Base-by-base conservation (phyloP, 2,888 invertebrate species). In the Limenitis arthemis region DNA sequence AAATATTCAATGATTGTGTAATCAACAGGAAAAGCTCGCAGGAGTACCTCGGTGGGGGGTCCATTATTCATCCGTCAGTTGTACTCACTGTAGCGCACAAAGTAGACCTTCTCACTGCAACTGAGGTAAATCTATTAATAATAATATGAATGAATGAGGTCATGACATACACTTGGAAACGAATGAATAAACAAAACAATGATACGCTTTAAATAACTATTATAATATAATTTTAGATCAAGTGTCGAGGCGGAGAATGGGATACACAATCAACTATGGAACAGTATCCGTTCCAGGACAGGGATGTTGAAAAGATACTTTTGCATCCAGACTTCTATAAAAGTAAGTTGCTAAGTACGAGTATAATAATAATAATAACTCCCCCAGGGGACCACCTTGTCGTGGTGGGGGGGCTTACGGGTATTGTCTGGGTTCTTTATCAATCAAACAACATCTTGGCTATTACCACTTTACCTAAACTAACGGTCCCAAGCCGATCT, bases 31-130 rank as follows among this genome's bases (percentile, higher is more conserved):
- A 47, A 44, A 46, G 42, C 0, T 41, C 34, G 8, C 36, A 75
- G 58, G 69, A 74, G 0, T 95, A 94, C 73, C 88, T 92, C 12
- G 95, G 95, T 40, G 95, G 95, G 0, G 95, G 94, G 0, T 90
- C 94, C 0, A 78, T 96, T 6, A 94, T 96, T 59, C 91, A 94
- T 57, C 91, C 90, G 0, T 83, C 82, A 47, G 93, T 93, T 0
- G 93, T 94, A 0, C 68, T 96, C 5, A 96, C 96, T 0, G 93
- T 94, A 0, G 94, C 94, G 0, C 96, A 96, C 74, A 93, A 93
- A 69, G 90, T 94, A 0, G 59, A 61, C 6, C 20, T 44, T 1
- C 12, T 47, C 5, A 43, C 9, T 1, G 5, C 36, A 0, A 56
- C 62, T 0, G 49, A 58, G 28, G 56, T 49, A 47, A n/a, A 2